Evolutionary conservation across 2,113 vertebrate species (phyloP).

Genomic region (Astatotilapia flaviijosephi): DNA sequence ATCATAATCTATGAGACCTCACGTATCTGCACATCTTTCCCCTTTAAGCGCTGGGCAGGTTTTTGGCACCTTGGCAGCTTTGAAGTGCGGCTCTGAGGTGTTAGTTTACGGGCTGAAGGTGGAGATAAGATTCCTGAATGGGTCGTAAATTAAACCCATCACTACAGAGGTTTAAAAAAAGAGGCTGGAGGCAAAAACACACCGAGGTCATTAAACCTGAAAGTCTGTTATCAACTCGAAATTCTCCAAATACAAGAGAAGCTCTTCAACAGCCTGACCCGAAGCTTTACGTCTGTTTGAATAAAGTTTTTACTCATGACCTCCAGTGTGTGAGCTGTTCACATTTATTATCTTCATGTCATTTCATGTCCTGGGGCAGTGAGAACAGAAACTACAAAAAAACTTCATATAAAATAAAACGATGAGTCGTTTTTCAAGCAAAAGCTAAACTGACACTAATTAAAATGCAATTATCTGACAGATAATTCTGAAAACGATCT

Average conservation of each 20-base stretch:
- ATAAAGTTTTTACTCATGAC: background rate
- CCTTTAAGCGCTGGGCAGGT: background rate
- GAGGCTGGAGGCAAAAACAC: background rate
- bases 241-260: background rate
- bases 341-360: background rate
- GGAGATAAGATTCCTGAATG: conserved; percentile 46
- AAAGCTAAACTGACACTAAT: background rate
- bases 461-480: background rate
- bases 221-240: conserved; percentile 10
- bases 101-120: conserved; percentile 17
- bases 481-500: fast-evolving
- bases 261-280: background rate
- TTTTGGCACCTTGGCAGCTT: conserved; percentile 3
- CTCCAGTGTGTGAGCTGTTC: background rate
- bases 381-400: background rate
- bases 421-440: background rate
- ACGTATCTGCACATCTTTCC: background rate
- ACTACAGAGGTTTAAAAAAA: background rate
- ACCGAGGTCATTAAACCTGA: background rate
- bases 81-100: conserved; percentile 20
- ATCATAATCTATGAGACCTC: background rate
- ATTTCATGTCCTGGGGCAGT: fast-evolving
- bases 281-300: background rate
- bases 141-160: conserved; percentile 9
- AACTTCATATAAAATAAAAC: background rate